Percentiles rank a stretch among this genome's conserved stretches.
Conservation (phyloP, 2,888 invertebrate species). For the Tricholauxania praeusta region DNA sequence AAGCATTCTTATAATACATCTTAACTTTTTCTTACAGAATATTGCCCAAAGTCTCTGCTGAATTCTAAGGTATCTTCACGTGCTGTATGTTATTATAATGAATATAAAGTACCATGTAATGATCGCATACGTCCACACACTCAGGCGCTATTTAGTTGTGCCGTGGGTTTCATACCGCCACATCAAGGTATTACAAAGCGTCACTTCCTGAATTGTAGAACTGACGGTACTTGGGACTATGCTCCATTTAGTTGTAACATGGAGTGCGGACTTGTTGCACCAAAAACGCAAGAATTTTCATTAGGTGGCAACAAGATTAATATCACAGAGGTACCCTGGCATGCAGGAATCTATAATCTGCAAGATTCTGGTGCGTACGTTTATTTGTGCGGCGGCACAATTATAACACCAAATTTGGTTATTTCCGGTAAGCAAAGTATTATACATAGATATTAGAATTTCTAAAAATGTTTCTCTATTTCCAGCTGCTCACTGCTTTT, state of each 20-base stretch:
- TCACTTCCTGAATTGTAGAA: constrained; percentile 3
- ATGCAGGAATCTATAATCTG: constrained; percentile 44
- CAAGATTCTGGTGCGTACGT: background rate
- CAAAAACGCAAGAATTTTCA: constrained; percentile 33
- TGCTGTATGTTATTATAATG: too few relatives aligned
- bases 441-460: background rate
- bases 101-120: constrained; percentile 8
- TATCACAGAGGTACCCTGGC: constrained; percentile 47
- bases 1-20: too few relatives aligned
- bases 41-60: too few relatives aligned
- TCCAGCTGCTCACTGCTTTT: constrained; percentile 53
- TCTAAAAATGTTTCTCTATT: constrained; percentile 16
- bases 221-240: constrained; percentile 12
- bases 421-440: constrained; percentile 34
- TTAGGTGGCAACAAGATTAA: constrained; percentile 37
- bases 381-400: constrained; percentile 49
- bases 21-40: too few relatives aligned
- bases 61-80: too few relatives aligned
- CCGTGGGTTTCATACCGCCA: constrained; percentile 12
- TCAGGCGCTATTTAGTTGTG: constrained; percentile 30
- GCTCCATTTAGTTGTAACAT: constrained; percentile 7
- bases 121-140: constrained; percentile 27
- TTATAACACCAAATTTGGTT: constrained; percentile 45
- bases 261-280: constrained; percentile 20
- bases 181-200: too few relatives aligned